A percentile compares a stretch with the other conserved stretches of the same genome.
Evolutionary conservation across 2,888 invertebrate species (phyloP).

Genomic region (Thelaira solivaga): DNA sequence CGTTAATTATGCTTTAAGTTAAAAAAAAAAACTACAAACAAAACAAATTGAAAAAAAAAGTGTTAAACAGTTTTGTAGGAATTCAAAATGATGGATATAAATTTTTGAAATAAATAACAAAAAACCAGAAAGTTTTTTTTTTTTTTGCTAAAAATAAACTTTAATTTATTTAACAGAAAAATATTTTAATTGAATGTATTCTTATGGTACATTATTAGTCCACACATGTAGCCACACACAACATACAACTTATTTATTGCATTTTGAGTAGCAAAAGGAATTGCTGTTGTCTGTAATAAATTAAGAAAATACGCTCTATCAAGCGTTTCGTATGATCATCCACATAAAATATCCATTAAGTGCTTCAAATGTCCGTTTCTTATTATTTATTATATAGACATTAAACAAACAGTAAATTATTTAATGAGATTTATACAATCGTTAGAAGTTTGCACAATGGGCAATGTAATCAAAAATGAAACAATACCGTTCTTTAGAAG

Average conservation of each 20-base stretch:
- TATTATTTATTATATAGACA: too few species aligned
- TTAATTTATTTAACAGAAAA: conserved; percentile 24
- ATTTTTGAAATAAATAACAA: conserved; percentile 42
- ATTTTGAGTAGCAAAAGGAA: conserved; percentile 24
- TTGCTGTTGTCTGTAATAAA: conserved; percentile 43
- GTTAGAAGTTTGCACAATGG: background rate
- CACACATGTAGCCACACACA: too few species aligned
- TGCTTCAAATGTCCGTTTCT: conserved; percentile 7
- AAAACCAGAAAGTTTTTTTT: conserved; percentile 14
- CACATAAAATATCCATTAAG: conserved; percentile 29
- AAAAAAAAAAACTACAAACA: conserved; percentile 48
- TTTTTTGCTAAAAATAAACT: conserved; percentile 54
- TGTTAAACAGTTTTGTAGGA: conserved; percentile 30
- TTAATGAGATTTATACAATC: background rate
- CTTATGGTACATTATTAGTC: too few species aligned
- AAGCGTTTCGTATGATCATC: conserved; percentile 27
- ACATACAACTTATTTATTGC: too few species aligned
- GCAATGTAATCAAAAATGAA: too few species aligned
- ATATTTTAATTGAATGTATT: conserved; percentile 20
- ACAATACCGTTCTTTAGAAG: too few species aligned
- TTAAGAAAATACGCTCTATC: conserved; percentile 48
- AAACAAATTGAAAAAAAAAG: conserved; percentile 12
- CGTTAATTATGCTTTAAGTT: conserved; percentile 56
- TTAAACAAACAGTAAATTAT: too few species aligned
- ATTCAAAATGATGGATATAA: conserved; percentile 53